phyloP scores from a whole-genome alignment of 2,113 vertebrate genomes.

The Paedocypris sp. region DNA sequence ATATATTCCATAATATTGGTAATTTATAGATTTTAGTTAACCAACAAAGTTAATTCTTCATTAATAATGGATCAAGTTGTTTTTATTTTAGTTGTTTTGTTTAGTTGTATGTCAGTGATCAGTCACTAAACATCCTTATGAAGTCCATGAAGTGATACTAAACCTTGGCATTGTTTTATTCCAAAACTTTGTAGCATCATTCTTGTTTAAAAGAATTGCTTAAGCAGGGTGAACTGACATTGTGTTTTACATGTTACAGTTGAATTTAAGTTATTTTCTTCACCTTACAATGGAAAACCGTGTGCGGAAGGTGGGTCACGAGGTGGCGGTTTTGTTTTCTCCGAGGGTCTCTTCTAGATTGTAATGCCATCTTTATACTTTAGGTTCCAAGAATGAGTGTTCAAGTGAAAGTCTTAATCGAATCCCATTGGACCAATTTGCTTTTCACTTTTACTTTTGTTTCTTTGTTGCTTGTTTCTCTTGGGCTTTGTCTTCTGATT shows the following conservation, averaged over 20 bases:
- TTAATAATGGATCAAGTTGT: too few species aligned
- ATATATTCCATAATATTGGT: too few species aligned
- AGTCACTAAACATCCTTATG: too few species aligned
- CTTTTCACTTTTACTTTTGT: not conserved
- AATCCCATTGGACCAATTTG: not conserved
- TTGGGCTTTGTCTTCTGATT: not conserved
- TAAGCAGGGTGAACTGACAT: not conserved
- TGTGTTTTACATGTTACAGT: constrained; percentile 44
- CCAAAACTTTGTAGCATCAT: too few species aligned
- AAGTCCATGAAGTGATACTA: too few species aligned
- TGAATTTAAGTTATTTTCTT: constrained; percentile 25
- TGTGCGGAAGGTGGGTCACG: not conserved
- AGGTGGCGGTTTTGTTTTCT: constrained; percentile 27
- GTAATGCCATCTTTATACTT: not conserved
- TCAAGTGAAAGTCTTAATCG: not conserved
- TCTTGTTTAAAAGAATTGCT: too few species aligned
- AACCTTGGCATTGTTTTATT: too few species aligned
- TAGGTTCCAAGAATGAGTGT: not conserved
- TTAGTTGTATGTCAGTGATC: too few species aligned
- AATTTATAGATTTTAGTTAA: too few species aligned
- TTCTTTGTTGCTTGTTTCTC: not conserved
- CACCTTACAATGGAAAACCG: constrained; percentile 45
- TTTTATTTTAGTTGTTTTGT: too few species aligned
- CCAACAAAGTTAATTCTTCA: too few species aligned
- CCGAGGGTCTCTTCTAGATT: not conserved